Conservation (phyloP, 2,888 invertebrate genomes). For the Hypomecis atomaria region DNA sequence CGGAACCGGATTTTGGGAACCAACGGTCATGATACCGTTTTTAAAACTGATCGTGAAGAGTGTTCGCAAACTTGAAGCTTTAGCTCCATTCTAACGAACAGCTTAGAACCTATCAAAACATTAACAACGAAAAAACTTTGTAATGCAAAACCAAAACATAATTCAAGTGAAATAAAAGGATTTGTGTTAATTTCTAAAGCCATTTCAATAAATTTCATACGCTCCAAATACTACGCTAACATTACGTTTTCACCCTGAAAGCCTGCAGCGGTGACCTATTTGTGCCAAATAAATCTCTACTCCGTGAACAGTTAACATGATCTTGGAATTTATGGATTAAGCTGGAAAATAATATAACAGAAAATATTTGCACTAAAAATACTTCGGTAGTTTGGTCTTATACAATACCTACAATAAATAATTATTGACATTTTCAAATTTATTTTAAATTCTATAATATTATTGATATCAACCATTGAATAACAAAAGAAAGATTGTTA, state of each 20-base stretch:
- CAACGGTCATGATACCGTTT: constrained; percentile 37
- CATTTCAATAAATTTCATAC: constrained; percentile 65
- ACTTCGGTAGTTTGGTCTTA: too few relatives aligned
- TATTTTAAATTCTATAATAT: too few relatives aligned
- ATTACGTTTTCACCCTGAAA: constrained; percentile 60
- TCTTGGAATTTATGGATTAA: constrained; percentile 49
- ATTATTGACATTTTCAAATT: too few relatives aligned
- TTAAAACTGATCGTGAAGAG: constrained; percentile 27
- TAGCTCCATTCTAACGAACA: background rate
- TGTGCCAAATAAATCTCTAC: constrained; percentile 64
- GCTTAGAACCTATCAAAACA: background rate
- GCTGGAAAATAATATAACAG: constrained; percentile 10
- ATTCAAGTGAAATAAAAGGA: constrained; percentile 48
- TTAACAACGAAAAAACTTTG: background rate
- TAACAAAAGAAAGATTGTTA: too few relatives aligned
- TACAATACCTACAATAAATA: too few relatives aligned
- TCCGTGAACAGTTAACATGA: constrained; percentile 52
- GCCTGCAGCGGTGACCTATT: constrained; percentile 63
- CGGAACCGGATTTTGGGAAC: constrained; percentile 39
- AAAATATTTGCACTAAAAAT: background rate
- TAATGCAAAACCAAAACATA: constrained; percentile 22
- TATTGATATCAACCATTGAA: too few relatives aligned
- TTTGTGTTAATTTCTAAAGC: constrained; percentile 52
- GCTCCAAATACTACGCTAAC: constrained; percentile 57
- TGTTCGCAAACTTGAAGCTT: constrained; percentile 35